phyloP scores from a whole-genome alignment of 2,113 vertebrate species.

The Clinocottus analis region DNA sequence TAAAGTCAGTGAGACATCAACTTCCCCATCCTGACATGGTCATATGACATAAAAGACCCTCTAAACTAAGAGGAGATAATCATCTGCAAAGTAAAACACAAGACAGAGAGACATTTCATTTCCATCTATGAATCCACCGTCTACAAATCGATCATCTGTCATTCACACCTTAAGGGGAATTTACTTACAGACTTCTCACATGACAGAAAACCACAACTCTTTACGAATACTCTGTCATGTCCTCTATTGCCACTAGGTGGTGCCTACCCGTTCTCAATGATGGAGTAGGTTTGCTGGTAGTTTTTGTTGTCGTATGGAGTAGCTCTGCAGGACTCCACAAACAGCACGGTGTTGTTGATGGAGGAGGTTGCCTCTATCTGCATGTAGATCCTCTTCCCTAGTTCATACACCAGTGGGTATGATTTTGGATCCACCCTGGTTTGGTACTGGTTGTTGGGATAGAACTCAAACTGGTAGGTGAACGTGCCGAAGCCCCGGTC shows the following conservation, averaged over 20 bases:
- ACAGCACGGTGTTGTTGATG: slow-evolving; percentile 74
- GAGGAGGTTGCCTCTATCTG: slow-evolving; percentile 67
- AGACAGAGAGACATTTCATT: neutral
- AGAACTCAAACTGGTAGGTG: slow-evolving; percentile 82
- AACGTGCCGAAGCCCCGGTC: slow-evolving; percentile 80
- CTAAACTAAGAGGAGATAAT: neutral
- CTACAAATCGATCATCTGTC: too few species aligned
- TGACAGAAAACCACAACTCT: too few species aligned
- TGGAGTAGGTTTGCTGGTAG: slow-evolving; percentile 66
- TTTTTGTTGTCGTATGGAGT: slow-evolving; percentile 77
- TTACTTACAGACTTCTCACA: too few species aligned
- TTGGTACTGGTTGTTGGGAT: slow-evolving; percentile 33
- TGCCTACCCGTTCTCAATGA: slow-evolving; percentile 79
- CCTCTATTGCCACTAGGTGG: neutral
- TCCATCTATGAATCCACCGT: too few species aligned
- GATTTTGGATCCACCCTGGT: slow-evolving; percentile 27
- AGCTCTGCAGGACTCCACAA: slow-evolving; percentile 81
- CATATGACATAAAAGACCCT: neutral
- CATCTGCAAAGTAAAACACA: neutral
- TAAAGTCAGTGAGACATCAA: neutral
- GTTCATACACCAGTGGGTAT: slow-evolving; percentile 70
- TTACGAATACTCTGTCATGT: neutral
- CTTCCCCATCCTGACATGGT: neutral
- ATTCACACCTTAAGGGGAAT: too few species aligned
- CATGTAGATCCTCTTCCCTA: slow-evolving; percentile 74